These are phyloP conservation scores for Philaethria dido DNA, from an alignment of 2,888 invertebrate genomes.

Conservation along the genomic window DNA sequence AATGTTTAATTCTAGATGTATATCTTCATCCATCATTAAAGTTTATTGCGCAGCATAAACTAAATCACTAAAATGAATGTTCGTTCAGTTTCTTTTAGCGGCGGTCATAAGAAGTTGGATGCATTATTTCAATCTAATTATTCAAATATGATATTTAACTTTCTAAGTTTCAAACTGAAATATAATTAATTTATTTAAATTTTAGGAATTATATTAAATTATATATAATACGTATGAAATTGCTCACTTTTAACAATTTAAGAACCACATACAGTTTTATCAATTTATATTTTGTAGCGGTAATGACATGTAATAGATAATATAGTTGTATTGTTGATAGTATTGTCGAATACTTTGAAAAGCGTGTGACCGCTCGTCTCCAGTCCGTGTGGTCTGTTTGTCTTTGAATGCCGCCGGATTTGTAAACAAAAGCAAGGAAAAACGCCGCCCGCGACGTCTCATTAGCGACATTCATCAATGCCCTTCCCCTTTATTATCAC, in stretches of 20 bases:
- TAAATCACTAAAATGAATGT: slow-evolving; percentile 46
- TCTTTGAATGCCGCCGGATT: slow-evolving; percentile 55
- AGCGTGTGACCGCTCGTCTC: slow-evolving; percentile 50
- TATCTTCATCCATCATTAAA: slow-evolving; percentile 48
- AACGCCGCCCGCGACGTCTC: slow-evolving; percentile 45
- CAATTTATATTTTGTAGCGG: background rate
- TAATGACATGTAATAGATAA: slow-evolving; percentile 33
- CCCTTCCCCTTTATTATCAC: slow-evolving; percentile 45
- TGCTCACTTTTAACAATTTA: background rate
- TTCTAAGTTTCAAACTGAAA: background rate
- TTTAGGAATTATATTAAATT: background rate
- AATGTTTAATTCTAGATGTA: slow-evolving; percentile 47
- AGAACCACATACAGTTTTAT: background rate
- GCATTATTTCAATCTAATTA: slow-evolving; percentile 23
- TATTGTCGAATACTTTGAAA: slow-evolving; percentile 45
- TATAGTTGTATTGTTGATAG: slow-evolving; percentile 30
- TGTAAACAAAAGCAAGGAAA: slow-evolving; percentile 64
- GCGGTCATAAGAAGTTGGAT: slow-evolving; percentile 29
- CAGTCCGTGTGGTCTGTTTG: slow-evolving; percentile 51
- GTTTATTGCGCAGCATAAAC: slow-evolving; percentile 48
- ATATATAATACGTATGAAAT: background rate
- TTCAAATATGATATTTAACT: background rate
- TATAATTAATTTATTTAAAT: background rate
- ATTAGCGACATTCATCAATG: slow-evolving; percentile 52
- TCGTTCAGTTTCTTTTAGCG: slow-evolving; percentile 36